Evolutionary conservation across 2,888 invertebrate species (phyloP).

Genomic region (Nezara viridula): DNA sequence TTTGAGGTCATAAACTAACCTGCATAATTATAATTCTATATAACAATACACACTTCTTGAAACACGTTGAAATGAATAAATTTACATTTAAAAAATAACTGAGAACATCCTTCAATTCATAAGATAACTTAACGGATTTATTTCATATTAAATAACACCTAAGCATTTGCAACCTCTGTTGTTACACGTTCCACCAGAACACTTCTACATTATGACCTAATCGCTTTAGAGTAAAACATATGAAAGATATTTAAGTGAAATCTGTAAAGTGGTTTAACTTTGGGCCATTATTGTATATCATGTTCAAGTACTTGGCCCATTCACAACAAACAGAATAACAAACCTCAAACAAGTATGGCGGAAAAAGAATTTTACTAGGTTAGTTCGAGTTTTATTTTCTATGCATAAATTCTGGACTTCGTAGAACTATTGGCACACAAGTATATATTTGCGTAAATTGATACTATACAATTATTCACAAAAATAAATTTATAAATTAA

Average conservation of each 20-base stretch:
- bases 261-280: neutral
- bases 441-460: neutral
- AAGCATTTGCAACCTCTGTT: conserved; percentile 42
- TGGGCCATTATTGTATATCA: conserved; percentile 49
- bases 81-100: neutral
- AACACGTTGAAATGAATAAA: neutral
- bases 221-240: neutral
- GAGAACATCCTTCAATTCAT: neutral
- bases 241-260: neutral
- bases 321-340: conserved; percentile 60
- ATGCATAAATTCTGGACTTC: conserved; percentile 30
- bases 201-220: conserved; percentile 38
- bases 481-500: conserved; percentile 24
- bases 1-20: conserved; percentile 58
- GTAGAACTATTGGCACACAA: neutral
- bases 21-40: conserved; percentile 18
- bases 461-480: neutral
- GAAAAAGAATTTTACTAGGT: conserved; percentile 57
- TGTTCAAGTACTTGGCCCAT: conserved; percentile 50
- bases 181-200: conserved; percentile 19
- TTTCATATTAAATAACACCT: conserved; percentile 40
- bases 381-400: conserved; percentile 51
- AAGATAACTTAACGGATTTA: conserved; percentile 17
- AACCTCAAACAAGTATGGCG: conserved; percentile 61
- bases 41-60: neutral